Base-by-base conservation (phyloP, 2,888 invertebrate genomes). In the Bombylius discolor region DNA sequence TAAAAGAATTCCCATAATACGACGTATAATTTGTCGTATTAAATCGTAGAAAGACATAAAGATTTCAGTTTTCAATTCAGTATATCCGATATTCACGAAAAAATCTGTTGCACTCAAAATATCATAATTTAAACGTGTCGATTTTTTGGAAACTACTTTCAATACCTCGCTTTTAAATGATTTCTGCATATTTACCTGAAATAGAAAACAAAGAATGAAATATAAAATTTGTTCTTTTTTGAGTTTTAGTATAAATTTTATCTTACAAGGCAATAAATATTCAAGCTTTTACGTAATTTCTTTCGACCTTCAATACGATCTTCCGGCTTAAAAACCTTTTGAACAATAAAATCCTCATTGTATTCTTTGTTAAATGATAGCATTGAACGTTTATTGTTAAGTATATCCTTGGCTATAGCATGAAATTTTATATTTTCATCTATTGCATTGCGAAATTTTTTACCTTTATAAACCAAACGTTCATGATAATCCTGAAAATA, bases 1-100 rank as follows among this genome's bases (percentile, higher is more conserved):
- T 12, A 59, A 49, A 42, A 59, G 45, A 31, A 57, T 50, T 48
- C 59, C 59, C 39, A 59, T 56, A 11, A 39, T 31, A 11, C 55
- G 52, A 9, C 50, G 42, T 9, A 56, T 6, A 39, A 57, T n/a
- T 4, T 53, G 53, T 14, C 23, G 53, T 1, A 46, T 13, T 4
- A 57, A 5, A 13, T 57, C 51, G 32, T 52, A 49, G 48, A 39
- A 59, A 5, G 53, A 47, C 5, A 11, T 55, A n/a, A 57, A 23
- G 23, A 23, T 23, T 23, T 23, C 23, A 2, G 23, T 23, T 23
- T 23, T 23, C 23, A 23, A 23, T 23, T 23, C 23, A 23, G 23
- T 23, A 23, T 23, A 23, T 3, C 3, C 23, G 23, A 23, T 23
- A 3, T 23, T 23, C 23, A 23, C 23, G 3, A 23, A 23, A 23